phyloP scores from a whole-genome alignment of 2,113 vertebrate species.

The Aphyosemion australe region DNA sequence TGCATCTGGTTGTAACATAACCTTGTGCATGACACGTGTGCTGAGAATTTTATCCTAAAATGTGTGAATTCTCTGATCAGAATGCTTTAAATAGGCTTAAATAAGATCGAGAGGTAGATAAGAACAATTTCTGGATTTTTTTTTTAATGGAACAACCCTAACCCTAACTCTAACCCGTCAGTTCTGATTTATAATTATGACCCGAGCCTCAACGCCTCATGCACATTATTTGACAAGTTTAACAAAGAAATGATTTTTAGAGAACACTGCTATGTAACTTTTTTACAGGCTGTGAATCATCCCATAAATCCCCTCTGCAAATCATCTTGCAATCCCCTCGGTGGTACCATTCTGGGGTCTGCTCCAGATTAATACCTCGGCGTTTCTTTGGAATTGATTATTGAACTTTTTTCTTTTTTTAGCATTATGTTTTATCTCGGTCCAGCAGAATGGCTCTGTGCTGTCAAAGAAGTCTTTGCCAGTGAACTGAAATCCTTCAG shows the following conservation, averaged over 20 bases:
- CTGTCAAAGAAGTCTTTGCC: slow-evolving; percentile 47
- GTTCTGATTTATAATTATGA: slow-evolving; percentile 23
- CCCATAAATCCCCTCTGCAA: slow-evolving; percentile 47
- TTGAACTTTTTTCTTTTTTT: slow-evolving; percentile 52
- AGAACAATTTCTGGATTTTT: no score
- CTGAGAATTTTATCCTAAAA: no score
- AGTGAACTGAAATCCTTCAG: slow-evolving; percentile 64
- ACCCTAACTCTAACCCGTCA: no score
- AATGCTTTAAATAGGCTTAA: no score
- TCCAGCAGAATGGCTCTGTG: slow-evolving; percentile 60
- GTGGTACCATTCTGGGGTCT: slow-evolving; percentile 32
- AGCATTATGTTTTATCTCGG: slow-evolving; percentile 74
- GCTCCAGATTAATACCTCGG: slow-evolving; percentile 63
- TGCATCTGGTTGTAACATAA: no score
- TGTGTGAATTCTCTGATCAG: neutral
- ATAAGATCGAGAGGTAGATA: no score
- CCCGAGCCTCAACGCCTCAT: slow-evolving; percentile 15
- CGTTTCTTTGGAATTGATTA: slow-evolving; percentile 66
- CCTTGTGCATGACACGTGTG: no score
- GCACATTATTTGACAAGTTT: neutral
- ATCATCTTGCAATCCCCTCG: slow-evolving; percentile 32
- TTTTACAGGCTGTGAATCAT: slow-evolving; percentile 39
- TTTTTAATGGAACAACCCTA: no score
- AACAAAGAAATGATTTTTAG: slow-evolving; percentile 2
- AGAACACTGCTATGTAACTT: slow-evolving; percentile 10